Percentiles rank a stretch among this genome's conserved stretches.
Evolutionary conservation across 2,888 invertebrate genomes (phyloP).

Genomic region (Litoditis marina): DNA sequence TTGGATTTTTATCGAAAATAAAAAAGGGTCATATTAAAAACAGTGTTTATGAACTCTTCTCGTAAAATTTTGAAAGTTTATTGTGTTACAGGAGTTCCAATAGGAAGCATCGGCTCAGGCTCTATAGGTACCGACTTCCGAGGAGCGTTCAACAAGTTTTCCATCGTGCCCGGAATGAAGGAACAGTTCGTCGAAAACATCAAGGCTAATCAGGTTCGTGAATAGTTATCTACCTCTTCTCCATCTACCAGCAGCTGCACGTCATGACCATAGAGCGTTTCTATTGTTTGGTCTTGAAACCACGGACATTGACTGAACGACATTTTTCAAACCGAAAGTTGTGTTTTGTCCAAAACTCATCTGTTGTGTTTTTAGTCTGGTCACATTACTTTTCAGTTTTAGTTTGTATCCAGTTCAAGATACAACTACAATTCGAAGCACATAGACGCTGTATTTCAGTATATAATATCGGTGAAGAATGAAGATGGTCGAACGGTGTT

Average conservation of each 20-base stretch:
- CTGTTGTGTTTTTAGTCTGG: too few relatives aligned
- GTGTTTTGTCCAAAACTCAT: too few relatives aligned
- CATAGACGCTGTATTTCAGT: slow-evolving; percentile 12
- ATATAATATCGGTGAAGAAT: slow-evolving; percentile 34
- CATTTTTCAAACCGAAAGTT: neutral
- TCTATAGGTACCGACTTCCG: slow-evolving; percentile 84
- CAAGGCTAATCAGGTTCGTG: slow-evolving; percentile 43
- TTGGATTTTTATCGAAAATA: too few relatives aligned
- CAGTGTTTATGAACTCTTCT: too few relatives aligned
- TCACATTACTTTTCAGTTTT: too few relatives aligned
- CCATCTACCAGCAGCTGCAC: too few relatives aligned
- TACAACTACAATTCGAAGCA: neutral
- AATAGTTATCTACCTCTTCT: too few relatives aligned
- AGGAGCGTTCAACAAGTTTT: slow-evolving; percentile 81
- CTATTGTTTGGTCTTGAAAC: too few relatives aligned
- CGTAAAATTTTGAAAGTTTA: too few relatives aligned
- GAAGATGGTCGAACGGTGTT: slow-evolving; percentile 23
- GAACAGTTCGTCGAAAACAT: slow-evolving; percentile 72
- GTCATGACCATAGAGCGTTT: too few relatives aligned
- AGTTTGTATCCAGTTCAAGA: too few relatives aligned
- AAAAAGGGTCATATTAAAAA: too few relatives aligned
- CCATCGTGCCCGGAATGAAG: slow-evolving; percentile 82
- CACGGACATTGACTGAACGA: neutral
- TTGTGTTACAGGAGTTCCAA: slow-evolving; percentile 42
- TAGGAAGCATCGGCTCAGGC: slow-evolving; percentile 68